A percentile compares a stretch with the other conserved stretches of the same genome.
Conservation (phyloP, 1,140 invertebrate genomes). For the Thrips palmi region DNA sequence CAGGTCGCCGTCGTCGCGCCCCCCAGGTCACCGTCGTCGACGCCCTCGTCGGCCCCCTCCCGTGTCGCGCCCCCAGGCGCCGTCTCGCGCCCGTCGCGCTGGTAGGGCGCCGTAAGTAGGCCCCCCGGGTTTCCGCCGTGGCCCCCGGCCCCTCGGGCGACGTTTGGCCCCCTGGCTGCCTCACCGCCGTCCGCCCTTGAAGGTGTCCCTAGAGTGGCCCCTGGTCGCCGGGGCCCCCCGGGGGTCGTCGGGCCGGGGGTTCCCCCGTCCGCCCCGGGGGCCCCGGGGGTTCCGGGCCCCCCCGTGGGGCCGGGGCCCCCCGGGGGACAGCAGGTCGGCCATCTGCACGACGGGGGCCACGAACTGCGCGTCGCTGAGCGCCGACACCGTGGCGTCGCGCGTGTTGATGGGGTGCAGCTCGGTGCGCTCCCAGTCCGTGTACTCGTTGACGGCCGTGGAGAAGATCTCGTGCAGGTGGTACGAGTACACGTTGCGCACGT, state of each 20-base stretch:
- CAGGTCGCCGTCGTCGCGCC: no score
- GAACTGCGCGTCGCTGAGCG: conserved; percentile 81
- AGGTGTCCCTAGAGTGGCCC: conserved; percentile 43
- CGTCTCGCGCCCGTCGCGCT: conserved; percentile 3
- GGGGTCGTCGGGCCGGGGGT: conserved; percentile 7
- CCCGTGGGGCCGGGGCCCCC: conserved; percentile 24
- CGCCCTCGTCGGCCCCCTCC: no score
- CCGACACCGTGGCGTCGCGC: conserved; percentile 76
- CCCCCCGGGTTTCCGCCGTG: conserved; percentile 11
- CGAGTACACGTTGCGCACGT: conserved; percentile 77
- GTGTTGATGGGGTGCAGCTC: conserved; percentile 82
- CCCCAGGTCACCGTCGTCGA: no score
- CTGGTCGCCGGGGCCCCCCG: conserved; percentile 11
- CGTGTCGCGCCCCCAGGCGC: conserved; percentile 11
- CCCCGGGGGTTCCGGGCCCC: conserved; percentile 27
- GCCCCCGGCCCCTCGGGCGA: conserved; percentile 10
- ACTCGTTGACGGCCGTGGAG: conserved; percentile 80
- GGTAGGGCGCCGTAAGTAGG: background rate
- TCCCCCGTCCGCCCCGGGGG: conserved; percentile 22
- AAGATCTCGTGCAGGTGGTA: conserved; percentile 64
- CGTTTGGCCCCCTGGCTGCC: background rate
- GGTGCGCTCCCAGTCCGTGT: conserved; percentile 88
- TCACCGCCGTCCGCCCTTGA: background rate
- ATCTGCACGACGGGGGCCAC: conserved; percentile 70
- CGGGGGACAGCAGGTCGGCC: conserved; percentile 45